Evolutionary conservation across 1,140 invertebrate species (phyloP).

Genomic region (Rhopalosiphum maidis): DNA sequence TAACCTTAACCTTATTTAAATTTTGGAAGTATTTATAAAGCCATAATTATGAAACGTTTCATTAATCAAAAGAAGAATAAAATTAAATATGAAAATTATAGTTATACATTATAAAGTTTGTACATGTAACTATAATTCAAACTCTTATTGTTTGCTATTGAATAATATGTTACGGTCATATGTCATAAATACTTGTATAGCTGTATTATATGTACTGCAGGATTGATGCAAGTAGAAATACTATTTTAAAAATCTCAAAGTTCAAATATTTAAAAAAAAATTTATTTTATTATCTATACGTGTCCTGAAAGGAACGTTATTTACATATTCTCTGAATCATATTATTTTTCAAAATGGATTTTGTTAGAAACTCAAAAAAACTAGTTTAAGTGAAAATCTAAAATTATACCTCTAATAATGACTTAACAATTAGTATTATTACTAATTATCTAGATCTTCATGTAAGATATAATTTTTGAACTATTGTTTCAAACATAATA

Average conservation of each 20-base stretch:
- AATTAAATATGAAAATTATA: background rate
- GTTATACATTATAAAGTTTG: background rate
- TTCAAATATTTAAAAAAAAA: background rate
- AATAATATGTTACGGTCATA: background rate
- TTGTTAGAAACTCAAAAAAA: background rate
- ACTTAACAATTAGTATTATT: background rate
- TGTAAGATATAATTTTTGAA: background rate
- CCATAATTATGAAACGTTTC: background rate
- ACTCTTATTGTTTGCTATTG: background rate
- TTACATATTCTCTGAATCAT: background rate
- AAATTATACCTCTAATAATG: background rate
- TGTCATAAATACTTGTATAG: no score
- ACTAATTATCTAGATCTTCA: background rate
- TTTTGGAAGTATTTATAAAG: background rate
- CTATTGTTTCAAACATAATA: background rate
- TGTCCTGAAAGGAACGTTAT: background rate
- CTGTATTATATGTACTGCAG: no score
- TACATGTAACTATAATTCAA: background rate
- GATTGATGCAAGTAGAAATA: no score
- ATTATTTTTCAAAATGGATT: background rate
- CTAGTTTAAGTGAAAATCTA: no score
- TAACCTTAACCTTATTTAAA: conserved; percentile 2
- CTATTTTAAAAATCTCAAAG: no score
- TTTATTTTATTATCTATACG: background rate
- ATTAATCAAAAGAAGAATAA: background rate